These are phyloP conservation scores for Columba guinea DNA, from an alignment of 2,797 vertebrate genomes.

Conservation along the genomic window DNA sequence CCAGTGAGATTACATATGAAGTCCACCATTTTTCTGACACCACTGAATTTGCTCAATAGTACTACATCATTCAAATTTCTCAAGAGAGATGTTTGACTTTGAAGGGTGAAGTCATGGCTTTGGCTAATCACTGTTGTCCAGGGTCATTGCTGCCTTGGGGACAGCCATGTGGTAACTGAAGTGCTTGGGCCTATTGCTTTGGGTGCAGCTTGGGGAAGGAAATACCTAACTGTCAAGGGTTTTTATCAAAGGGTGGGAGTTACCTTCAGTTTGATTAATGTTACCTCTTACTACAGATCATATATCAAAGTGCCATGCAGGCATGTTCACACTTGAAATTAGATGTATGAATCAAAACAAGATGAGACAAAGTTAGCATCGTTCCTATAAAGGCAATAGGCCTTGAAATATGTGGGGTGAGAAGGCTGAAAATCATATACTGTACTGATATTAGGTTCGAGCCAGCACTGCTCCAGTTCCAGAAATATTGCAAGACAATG, in stretches of 20 bases:
- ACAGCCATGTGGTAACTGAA: conserved; percentile 1
- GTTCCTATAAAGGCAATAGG: conserved; percentile 10
- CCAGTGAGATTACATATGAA: neutral
- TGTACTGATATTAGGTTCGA: neutral
- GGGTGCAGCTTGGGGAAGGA: conserved; percentile 23
- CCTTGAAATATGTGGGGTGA: conserved; percentile 14
- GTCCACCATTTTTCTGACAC: neutral
- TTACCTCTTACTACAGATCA: conserved; percentile 15
- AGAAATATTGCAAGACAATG: conserved; percentile 22
- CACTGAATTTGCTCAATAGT: conserved; percentile 16
- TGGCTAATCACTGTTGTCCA: conserved; percentile 22
- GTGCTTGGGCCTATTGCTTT: neutral
- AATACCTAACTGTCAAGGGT: conserved; percentile 27
- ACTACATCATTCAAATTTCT: conserved; percentile 9
- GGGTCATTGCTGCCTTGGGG: conserved; percentile 24
- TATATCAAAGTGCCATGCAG: conserved; percentile 39
- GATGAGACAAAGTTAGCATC: conserved; percentile 29
- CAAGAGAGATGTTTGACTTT: conserved; percentile 16
- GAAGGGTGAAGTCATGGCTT: conserved; percentile 47
- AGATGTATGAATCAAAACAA: conserved; percentile 20
- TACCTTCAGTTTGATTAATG: conserved; percentile 52
- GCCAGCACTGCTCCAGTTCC: neutral
- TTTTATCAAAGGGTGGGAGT: conserved; percentile 43
- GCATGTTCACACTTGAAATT: conserved; percentile 42
- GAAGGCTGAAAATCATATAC: conserved; percentile 2